Evolutionary conservation across 1,140 invertebrate genomes (phyloP), one percentile per base, ranked within the genome.

Genomic region (Euura saliciscinereae): DNA sequence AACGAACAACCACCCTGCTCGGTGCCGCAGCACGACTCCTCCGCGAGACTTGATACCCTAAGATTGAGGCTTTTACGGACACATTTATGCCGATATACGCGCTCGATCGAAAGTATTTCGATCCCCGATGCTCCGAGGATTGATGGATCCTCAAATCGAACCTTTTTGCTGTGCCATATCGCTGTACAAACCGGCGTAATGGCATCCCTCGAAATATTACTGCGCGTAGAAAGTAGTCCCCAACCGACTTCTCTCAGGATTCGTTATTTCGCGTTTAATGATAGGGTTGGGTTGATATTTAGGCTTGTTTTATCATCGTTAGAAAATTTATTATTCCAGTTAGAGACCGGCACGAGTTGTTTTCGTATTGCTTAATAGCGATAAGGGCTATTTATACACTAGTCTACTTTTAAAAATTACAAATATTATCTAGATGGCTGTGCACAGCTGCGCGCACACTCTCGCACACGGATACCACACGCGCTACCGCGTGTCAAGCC

Each of bases 161-260:
- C 28, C 28, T 28, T 28, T 28, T 28, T 28, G 28, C 28, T 1
- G 28, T 28, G 28, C 0, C 28, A 28, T 28, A 28, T 28, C 28
- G 28, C 28, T 28, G 28, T 28, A 28, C 1, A 28, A 28, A 28
- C 28, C 28, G 28, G 28, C 28, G 28, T 28, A 28, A 28, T 28
- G 28, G 28, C 51, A 59, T 59, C 51, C 51, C 51, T n/a, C 51
- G 51, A 8, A 59, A 59, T 59, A 77, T 82, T 75, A 80, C 80
- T 82, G 74, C 80, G 81, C 80, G 71, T 28, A 10, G 59, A 78
- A 82, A 82, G 74, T 82, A 82, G 81, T 82, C 72, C 80, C 75
- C 2, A 6, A 44, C 6, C 28, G 68, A 46, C 42, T 11, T 43
- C 65, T 71, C 71, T 72, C 69, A 46, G 6, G 45, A 45, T 7